A percentile compares a stretch with the other conserved stretches of the same genome.
Evolutionary conservation across 2,113 vertebrate species (phyloP).

Genomic region (Psephotus haematonotus): DNA sequence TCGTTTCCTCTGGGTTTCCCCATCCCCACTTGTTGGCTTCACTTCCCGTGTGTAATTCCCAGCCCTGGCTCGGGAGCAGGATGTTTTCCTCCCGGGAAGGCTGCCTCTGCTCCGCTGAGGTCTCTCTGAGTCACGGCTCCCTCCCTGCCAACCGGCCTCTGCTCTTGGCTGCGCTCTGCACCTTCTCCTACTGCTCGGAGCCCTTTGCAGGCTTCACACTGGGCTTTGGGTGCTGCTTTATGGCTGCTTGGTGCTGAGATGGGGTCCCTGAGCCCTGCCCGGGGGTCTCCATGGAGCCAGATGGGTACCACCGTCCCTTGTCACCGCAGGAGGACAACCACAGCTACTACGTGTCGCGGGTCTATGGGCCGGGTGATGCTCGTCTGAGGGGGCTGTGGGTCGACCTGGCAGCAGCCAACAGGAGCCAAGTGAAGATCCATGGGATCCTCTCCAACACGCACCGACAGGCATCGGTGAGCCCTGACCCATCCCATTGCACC

Average conservation of each 20-base stretch:
- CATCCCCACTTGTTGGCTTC: not conserved
- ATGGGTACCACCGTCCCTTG: not conserved
- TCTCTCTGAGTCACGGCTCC: not conserved
- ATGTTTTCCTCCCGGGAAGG: not conserved
- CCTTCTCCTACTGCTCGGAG: not conserved
- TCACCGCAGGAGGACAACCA: slow-evolving; percentile 86
- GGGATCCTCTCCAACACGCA: slow-evolving; percentile 91
- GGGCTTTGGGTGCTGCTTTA: not conserved
- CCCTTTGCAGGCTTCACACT: not conserved
- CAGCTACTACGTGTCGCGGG: slow-evolving; percentile 87
- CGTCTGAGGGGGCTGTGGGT: slow-evolving; percentile 83
- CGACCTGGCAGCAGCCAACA: slow-evolving; percentile 75
- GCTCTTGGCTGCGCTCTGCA: fast-evolving
- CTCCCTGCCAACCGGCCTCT: not conserved
- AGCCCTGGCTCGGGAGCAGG: not conserved
- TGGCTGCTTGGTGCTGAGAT: fast-evolving
- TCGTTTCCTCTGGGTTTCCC: not conserved
- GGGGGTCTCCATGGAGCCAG: not conserved
- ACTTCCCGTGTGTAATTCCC: fast-evolving
- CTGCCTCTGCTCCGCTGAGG: not conserved
- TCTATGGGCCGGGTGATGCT: slow-evolving; percentile 81
- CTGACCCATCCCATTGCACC: fast-evolving
- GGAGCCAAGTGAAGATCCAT: slow-evolving; percentile 85
- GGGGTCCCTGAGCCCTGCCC: not conserved
- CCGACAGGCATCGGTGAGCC: slow-evolving; percentile 90